Conservation (phyloP, 2,797 vertebrate genomes). For the Tadarida brasiliensis region DNA sequence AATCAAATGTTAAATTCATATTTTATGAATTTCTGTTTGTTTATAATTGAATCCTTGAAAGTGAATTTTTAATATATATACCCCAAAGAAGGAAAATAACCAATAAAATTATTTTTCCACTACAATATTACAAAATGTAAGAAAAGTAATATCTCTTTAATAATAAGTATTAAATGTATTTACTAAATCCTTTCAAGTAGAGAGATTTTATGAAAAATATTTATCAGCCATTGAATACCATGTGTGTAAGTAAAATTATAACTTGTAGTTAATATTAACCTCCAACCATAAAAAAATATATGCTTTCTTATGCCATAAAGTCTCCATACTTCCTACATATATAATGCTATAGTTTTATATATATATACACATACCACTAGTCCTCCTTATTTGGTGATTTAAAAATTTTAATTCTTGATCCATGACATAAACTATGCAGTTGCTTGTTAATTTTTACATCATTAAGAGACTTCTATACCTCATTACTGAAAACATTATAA, state of each 20-base stretch:
- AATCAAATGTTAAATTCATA: background rate
- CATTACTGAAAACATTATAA: conserved; percentile 34
- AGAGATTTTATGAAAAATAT: conserved; percentile 48
- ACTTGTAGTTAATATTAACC: background rate
- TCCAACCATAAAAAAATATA: background rate
- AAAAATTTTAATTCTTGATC: conserved; percentile 7
- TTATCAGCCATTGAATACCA: background rate
- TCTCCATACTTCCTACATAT: background rate
- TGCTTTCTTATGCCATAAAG: background rate
- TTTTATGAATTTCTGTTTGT: conserved; percentile 43
- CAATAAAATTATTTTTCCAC: conserved; percentile 19
- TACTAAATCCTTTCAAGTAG: background rate
- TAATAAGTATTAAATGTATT: conserved; percentile 7
- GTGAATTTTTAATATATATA: background rate
- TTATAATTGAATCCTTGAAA: background rate
- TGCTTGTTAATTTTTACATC: background rate
- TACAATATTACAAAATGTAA: background rate
- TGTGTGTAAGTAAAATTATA: conserved; percentile 16
- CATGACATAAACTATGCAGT: conserved; percentile 16
- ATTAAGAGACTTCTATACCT: conserved; percentile 16
- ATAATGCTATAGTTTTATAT: background rate
- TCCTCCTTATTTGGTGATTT: background rate
- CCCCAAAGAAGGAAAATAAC: conserved; percentile 22
- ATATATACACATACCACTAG: background rate
- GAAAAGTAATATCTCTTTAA: conserved; percentile 25